These are phyloP conservation scores for Pilophorus perplexus DNA, from an alignment of 2,888 invertebrate genomes.

Conservation along the genomic window DNA sequence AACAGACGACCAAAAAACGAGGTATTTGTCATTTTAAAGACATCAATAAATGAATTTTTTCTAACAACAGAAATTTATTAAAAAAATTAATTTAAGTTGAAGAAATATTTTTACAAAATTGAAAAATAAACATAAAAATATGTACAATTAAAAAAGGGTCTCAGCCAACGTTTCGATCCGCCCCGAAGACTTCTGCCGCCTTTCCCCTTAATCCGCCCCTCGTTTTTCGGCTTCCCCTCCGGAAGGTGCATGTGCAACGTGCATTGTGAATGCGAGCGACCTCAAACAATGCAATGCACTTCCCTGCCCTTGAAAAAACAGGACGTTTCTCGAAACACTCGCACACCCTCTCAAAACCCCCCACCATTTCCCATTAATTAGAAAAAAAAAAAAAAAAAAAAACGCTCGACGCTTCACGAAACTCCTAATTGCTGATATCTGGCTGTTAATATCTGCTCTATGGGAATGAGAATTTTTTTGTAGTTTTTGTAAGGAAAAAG, in stretches of 20 bases:
- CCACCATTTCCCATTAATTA: background rate
- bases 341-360: background rate
- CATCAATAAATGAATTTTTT: too few species aligned
- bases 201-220: background rate
- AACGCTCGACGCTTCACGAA: constrained; percentile 13
- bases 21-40: too few species aligned
- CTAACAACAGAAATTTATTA: too few species aligned
- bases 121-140: too few species aligned
- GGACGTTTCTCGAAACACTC: background rate
- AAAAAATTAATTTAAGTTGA: too few species aligned
- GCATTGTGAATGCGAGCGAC: constrained; percentile 9
- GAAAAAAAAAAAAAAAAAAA: too few species aligned
- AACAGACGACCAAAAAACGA: too few species aligned
- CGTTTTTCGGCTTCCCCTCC: background rate
- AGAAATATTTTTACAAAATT: too few species aligned
- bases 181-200: background rate
- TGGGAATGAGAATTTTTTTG: background rate
- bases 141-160: too few species aligned
- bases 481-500: too few species aligned
- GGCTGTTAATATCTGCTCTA: background rate
- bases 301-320: constrained; percentile 17
- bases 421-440: constrained; percentile 19
- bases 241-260: constrained; percentile 11
- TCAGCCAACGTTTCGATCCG: background rate
- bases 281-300: constrained; percentile 22